Evolutionary conservation across 2,888 invertebrate species (phyloP).

Genomic region (Drosophila monieri): DNA sequence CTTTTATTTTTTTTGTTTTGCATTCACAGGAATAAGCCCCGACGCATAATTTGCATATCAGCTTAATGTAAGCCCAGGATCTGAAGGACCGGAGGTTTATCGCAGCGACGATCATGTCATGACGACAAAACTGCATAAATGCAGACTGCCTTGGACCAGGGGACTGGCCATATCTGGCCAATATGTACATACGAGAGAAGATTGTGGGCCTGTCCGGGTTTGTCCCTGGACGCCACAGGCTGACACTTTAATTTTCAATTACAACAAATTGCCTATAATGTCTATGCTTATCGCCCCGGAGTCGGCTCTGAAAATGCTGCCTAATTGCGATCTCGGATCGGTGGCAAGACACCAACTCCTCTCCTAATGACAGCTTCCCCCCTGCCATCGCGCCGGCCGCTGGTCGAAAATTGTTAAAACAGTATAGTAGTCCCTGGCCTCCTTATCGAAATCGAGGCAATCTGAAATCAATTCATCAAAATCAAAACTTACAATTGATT

Average conservation of each 20-base stretch:
- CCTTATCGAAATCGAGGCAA: conserved; percentile 72
- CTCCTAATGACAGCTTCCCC: conserved; percentile 67
- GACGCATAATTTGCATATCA: conserved; percentile 75
- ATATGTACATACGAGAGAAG: no score
- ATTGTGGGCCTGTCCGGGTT: conserved; percentile 4
- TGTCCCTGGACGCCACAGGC: conserved; percentile 67
- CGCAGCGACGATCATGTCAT: conserved; percentile 59
- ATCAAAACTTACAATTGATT: conserved; percentile 75
- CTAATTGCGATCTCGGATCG: conserved; percentile 58
- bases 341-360: conserved; percentile 31
- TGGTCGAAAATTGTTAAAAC: no score
- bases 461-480: conserved; percentile 81
- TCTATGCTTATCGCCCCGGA: conserved; percentile 76
- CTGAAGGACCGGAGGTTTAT: conserved; percentile 54
- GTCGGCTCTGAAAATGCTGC: conserved; percentile 45
- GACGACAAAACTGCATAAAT: conserved; percentile 71
- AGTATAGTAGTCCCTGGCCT: not conserved
- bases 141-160: conserved; percentile 28
- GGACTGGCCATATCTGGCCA: not conserved
- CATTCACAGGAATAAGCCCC: conserved; percentile 60
- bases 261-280: conserved; percentile 80
- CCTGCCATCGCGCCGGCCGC: conserved; percentile 6
- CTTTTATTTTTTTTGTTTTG: conserved; percentile 10
- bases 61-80: conserved; percentile 73
- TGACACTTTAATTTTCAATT: conserved; percentile 81